Conservation (phyloP, 2,797 vertebrate species). For the Novumbra hubbsi region DNA sequence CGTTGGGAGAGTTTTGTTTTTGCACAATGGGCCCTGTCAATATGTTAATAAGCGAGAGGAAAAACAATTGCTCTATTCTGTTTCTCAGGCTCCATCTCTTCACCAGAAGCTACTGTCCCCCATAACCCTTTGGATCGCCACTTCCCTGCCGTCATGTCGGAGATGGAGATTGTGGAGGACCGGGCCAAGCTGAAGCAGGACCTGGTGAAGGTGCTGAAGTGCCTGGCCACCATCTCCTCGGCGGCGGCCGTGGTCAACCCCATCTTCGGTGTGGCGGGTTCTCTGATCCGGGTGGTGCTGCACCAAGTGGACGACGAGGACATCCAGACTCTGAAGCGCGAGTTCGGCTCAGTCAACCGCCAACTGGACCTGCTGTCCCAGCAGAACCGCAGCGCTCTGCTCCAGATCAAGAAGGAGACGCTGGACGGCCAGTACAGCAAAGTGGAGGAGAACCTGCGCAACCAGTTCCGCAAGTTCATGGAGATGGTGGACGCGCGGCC, state of each 20-base stretch:
- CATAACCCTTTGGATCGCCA: constrained; percentile 21
- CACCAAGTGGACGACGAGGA: constrained; percentile 77
- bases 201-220: constrained; percentile 70
- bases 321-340: constrained; percentile 71
- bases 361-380: constrained; percentile 68
- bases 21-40: neutral
- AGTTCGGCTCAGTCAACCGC: constrained; percentile 70
- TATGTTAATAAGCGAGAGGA: neutral
- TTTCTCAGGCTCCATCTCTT: neutral
- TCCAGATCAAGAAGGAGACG: constrained; percentile 75
- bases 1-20: neutral
- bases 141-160: constrained; percentile 53
- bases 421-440: constrained; percentile 71
- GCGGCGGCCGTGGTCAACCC: constrained; percentile 79
- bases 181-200: constrained; percentile 70
- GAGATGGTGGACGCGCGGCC: constrained; percentile 68
- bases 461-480: constrained; percentile 80
- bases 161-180: constrained; percentile 64
- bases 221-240: constrained; percentile 75
- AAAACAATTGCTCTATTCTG: neutral
- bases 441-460: constrained; percentile 76
- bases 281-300: constrained; percentile 76
- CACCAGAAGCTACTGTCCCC: neutral
- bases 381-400: constrained; percentile 64
- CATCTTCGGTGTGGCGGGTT: constrained; percentile 77